Evolutionary conservation across 2,888 invertebrate genomes (phyloP).

Genomic region (Agonopterix heracliana): DNA sequence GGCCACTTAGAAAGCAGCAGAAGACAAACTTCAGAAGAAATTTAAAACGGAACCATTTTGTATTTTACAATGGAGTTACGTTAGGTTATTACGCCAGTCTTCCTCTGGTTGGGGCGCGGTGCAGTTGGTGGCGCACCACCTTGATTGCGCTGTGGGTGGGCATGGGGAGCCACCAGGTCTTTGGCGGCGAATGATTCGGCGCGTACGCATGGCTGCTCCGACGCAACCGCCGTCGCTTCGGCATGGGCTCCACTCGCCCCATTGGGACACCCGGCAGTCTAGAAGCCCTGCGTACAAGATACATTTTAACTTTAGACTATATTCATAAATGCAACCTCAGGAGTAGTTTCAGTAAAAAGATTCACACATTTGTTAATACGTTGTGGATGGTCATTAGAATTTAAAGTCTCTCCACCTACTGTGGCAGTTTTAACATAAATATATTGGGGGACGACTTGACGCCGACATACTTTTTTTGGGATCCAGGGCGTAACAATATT

Average conservation of each 20-base stretch:
- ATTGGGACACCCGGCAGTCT: slow-evolving; percentile 90
- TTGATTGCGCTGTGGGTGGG: slow-evolving; percentile 88
- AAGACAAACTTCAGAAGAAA: slow-evolving; percentile 10
- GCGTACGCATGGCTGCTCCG: slow-evolving; percentile 88
- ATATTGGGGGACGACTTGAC: too few species aligned
- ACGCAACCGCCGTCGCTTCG: slow-evolving; percentile 94
- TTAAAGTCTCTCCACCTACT: too few species aligned
- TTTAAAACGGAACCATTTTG: slow-evolving; percentile 9
- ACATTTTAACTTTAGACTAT: too few species aligned
- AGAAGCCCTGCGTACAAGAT: slow-evolving; percentile 63
- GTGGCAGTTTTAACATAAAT: too few species aligned
- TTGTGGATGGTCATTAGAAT: too few species aligned
- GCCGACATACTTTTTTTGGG: too few species aligned
- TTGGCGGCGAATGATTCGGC: slow-evolving; percentile 85
- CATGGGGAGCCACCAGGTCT: slow-evolving; percentile 88
- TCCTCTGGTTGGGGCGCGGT: slow-evolving; percentile 37
- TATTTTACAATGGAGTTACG: slow-evolving; percentile 40
- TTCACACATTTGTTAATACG: too few species aligned
- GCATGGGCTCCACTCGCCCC: slow-evolving; percentile 92
- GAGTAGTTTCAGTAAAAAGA: too few species aligned
- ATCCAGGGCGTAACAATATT: too few species aligned
- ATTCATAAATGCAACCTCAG: too few species aligned
- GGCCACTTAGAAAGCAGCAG: slow-evolving; percentile 16
- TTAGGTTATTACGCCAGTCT: slow-evolving; percentile 63
- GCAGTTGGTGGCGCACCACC: slow-evolving; percentile 89